Base-by-base conservation (phyloP, 92 coral and sea anemone species). In the Epizoanthus illoricatus region DNA sequence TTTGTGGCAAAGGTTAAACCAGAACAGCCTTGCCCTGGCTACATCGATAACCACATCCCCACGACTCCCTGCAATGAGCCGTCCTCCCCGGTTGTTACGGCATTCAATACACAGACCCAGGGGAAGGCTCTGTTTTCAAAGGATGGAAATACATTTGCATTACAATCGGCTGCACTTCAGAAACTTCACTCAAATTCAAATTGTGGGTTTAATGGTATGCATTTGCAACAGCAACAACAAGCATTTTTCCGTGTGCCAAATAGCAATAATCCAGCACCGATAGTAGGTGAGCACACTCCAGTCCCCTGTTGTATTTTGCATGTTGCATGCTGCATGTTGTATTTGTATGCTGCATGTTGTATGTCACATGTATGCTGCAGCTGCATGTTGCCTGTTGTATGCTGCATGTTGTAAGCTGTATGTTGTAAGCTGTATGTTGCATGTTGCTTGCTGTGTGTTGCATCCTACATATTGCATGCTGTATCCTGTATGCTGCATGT, bases 1-100 rank as follows among this genome's bases (percentile, higher is more conserved):
- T 93, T 88, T 73, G 92, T 94, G 52, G 89, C 94, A 36, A 93
- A 93, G 81, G 85, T 93, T 56, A 93, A 93, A 87, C 97, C 97
- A 66, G 97, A 93, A 74, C 97, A 93, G 84, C 89, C 92, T 87
- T 88, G 94, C 73, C 76, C 84, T 36, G 87, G 87, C 9, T 93
- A 93, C 79, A 88, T 93, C 79, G 97, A 91, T 16, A 81, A 81
- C 79, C 93, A 90, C 45, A 85, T 87, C 84, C 80, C 94, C 23
- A 80, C 84, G 15, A 91, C 86, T 7, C 73, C 89, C 45, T 90
- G 97, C 69, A 89, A 88, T 75, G 97, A 93, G 20, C 86, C 92
- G 2, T 90, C 84, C 62, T 93, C 97, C 64, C 92, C 97, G 24
- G 94, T 89, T 1, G 91, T 93, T 66, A 93, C 91, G 52, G 81